phyloP scores from a whole-genome alignment of 2,113 vertebrate species.

The Apteryx mantelli region DNA sequence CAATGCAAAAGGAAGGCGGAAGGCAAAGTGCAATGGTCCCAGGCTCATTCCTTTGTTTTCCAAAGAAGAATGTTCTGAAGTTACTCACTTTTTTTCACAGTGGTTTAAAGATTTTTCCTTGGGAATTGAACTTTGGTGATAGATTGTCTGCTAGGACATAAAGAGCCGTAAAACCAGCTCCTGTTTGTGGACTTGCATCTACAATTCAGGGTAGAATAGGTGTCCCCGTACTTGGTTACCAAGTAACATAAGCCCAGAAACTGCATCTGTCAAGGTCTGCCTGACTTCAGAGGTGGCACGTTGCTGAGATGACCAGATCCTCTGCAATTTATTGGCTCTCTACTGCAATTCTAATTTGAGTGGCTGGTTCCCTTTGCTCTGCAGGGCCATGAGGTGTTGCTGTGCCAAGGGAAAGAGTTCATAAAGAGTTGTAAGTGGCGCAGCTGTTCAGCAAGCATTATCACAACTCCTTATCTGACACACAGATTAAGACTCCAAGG shows the following conservation, averaged over 20 bases:
- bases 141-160: accelerated
- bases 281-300: accelerated
- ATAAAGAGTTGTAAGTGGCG: neutral
- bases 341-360: accelerated
- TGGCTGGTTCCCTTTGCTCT: accelerated
- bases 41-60: accelerated
- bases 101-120: neutral
- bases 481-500: too few species aligned
- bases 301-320: neutral
- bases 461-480: neutral
- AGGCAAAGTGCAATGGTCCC: accelerated
- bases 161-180: accelerated
- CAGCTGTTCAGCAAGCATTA: neutral
- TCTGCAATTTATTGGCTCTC: neutral
- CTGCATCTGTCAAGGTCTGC: accelerated
- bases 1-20: neutral
- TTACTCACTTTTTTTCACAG: accelerated
- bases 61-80: accelerated
- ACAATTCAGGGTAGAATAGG: neutral
- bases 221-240: accelerated
- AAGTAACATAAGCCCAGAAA: neutral
- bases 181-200: neutral
- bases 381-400: accelerated
- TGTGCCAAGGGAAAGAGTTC: neutral
- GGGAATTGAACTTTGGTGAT: neutral